Percentiles rank a stretch among this genome's conserved stretches.
Evolutionary conservation across 2,797 vertebrate genomes (phyloP).

Genomic region (Phyllotis vaccarum): DNA sequence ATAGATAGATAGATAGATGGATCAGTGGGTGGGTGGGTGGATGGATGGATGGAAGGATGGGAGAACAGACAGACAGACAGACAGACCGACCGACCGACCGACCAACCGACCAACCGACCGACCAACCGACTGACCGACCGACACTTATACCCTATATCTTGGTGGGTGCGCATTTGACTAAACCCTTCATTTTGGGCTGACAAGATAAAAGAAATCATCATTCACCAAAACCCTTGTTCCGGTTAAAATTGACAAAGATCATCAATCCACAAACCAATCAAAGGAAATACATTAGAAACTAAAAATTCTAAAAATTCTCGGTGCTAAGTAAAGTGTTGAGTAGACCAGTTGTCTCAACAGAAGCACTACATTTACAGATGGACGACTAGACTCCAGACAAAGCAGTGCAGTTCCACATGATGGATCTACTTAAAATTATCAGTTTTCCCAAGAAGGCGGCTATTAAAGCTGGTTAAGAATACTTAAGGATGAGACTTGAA

Average conservation of each 20-base stretch:
- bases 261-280: slow-evolving; percentile 66
- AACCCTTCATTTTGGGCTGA: neutral
- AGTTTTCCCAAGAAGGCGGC: neutral
- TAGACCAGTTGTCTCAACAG: neutral
- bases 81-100: no score
- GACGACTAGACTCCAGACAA: neutral
- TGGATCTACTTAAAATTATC: neutral
- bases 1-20: neutral
- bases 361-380: neutral
- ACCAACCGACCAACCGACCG: no score
- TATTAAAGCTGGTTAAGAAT: neutral
- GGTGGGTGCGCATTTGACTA: neutral
- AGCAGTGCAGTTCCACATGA: neutral
- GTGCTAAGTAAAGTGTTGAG: neutral
- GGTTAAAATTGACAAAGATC: slow-evolving; percentile 57
- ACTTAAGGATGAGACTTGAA: neutral
- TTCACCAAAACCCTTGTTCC: slow-evolving; percentile 57
- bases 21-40: no score
- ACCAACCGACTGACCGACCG: no score
- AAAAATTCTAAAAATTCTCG: neutral
- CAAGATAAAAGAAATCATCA: neutral
- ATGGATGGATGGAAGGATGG: no score
- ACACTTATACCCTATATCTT: neutral
- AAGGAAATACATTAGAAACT: neutral
- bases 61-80: no score